Evolutionary conservation across 2,888 invertebrate genomes (phyloP), one percentile per base, ranked within the genome.

Genomic region (Hypomecis punctinalis): DNA sequence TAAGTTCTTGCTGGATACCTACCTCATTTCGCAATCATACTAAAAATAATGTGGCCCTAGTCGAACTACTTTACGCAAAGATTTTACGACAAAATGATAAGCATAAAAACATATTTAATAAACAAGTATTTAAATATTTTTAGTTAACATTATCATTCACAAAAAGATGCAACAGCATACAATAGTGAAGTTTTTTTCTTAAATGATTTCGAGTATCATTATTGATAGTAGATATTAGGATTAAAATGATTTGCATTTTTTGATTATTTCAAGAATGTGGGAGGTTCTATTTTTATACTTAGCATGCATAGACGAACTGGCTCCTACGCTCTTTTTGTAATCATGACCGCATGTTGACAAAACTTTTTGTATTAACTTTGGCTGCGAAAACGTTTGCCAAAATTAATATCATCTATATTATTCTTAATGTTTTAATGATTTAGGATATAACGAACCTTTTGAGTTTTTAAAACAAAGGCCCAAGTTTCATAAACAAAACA

Each of bases 401-500:
- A 23, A 23, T 23, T 23, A 23, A 1, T 23, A 23, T 23, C 10
- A 35, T 10, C 10, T 2, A 10, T 48, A 10, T 3, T 11, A 45
- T 45, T 23, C 7, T 23, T 23, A 23, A 23, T 23, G 3, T 23
- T 23, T 23, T 23, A 23, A 23, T 23, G 23, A 23, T 23, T 23
- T 2, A 23, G 3, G 23, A 23, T 23, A 23, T 23, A 13, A 51
- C 23, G 23, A 9, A 23, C 23, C 1, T 13, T 37, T 39, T 6
- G 5, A 3, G n/a, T 7, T n/a, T 36, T 8, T 10, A 47, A 43
- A 56, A 56, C 49, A 46, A 51, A 56, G 43, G 43, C 13, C 7
- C 10, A 40, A 42, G 6, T n/a, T 54, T 46, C 10, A 37, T 53
- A 51, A 52, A 63, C 51, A 60, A 66, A 55, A 62, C 47, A 63